Base-by-base conservation (phyloP, 2,113 vertebrate genomes). In the Brachirus orientalis region DNA sequence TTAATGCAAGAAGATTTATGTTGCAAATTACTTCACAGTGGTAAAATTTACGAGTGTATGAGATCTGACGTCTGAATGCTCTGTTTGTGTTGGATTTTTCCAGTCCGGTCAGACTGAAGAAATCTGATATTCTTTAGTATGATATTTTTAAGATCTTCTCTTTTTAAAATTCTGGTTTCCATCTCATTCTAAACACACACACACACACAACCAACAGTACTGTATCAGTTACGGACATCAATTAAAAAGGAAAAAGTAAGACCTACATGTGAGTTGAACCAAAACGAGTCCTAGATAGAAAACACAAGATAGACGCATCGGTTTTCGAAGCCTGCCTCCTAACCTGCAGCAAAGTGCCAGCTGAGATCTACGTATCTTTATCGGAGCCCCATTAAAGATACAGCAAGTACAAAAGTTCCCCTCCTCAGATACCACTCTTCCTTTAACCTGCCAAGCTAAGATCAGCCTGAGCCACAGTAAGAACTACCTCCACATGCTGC, bases 351-450 rank as follows among this genome's bases (percentile, higher is more conserved):
- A 79, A 75, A 83, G 55, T 40, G 90, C 81, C 83, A 87, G 54
- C 47, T 47, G 61, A 75, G 81, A 88, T 86, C 87, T 70, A 67
- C 16, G 66, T 81, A 80, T 84, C 83, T 86, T 88, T 88, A 89
- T 87, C 89, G 11, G 81, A 2, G 57, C 46, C 51, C 84, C 86
- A 91, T 92, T 90, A 92, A 92, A 92, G 86, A 91, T 91, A 87
- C 75, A 92, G 78, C 62, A 79, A 77, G 89, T 91, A 91, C 88
- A 92, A 91, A 90, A 79, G 86, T 55, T 86, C 69, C 60, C 62
- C 75, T 68, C 82, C 82, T 87, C 77, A 14, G 73, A 88, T 91
- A 82, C 85, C 82, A 77, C 79, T 87, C 88, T 83, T 88, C 84
- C 82, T 87, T 85, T 61, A 89, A 89, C 72, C 73, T 75, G 81